A percentile compares a stretch with the other conserved stretches of the same genome.
Conservation (phyloP, 37 sponge, comb jelly and placozoan species). For the Chondrilla cf. caribensis region DNA sequence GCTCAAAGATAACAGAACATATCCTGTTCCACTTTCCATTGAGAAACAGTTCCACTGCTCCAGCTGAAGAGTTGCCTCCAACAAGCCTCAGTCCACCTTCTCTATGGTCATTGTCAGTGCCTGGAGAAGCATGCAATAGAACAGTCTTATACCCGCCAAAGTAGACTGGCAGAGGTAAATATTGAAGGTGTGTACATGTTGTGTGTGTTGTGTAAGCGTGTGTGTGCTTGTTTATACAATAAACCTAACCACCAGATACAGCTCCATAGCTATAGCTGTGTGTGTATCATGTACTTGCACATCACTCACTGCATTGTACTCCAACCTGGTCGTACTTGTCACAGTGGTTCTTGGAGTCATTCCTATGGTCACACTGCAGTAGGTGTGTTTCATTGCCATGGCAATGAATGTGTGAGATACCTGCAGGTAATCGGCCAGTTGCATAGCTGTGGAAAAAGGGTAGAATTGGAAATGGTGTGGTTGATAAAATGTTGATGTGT, state of each 20-base stretch:
- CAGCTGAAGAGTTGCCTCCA: background rate
- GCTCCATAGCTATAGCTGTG: no score
- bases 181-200: no score
- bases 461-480: no score
- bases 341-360: background rate
- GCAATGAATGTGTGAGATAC: background rate
- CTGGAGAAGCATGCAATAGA: no score
- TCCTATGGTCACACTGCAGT: background rate
- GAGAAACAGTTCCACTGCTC: background rate
- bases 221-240: no score
- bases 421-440: background rate
- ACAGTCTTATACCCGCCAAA: no score
- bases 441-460: background rate
- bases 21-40: background rate
- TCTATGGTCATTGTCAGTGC: background rate
- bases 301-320: background rate
- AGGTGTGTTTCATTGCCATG: slow-evolving; percentile 6
- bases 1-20: background rate
- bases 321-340: background rate
- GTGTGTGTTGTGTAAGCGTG: no score
- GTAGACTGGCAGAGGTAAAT: no score
- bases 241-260: no score
- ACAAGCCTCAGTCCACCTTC: background rate
- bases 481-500: no score
- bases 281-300: no score